These are phyloP conservation scores for Drosophila tripunctata DNA, from an alignment of 2,888 invertebrate genomes.

Conservation along the genomic window DNA sequence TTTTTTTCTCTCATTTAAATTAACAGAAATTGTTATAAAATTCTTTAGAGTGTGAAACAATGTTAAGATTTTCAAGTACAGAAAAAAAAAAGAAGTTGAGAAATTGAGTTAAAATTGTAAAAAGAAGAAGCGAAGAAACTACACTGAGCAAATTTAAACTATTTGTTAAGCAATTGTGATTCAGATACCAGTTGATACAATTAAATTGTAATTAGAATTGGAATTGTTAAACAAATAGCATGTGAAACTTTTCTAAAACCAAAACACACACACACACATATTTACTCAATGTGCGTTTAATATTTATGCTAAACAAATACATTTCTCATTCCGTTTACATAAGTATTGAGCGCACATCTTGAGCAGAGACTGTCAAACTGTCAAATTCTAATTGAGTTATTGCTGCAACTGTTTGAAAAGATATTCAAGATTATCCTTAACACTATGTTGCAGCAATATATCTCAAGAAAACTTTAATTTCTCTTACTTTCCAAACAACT, in stretches of 20 bases:
- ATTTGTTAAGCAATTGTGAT: slow-evolving; percentile 20
- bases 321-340: slow-evolving; percentile 48
- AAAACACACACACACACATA: too few relatives aligned
- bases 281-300: slow-evolving; percentile 31
- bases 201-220: neutral
- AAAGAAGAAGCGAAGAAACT: slow-evolving; percentile 2
- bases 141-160: slow-evolving; percentile 4
- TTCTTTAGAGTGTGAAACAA: slow-evolving; percentile 12
- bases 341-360: slow-evolving; percentile 31
- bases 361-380: slow-evolving; percentile 10
- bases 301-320: slow-evolving; percentile 19
- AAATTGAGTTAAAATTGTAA: slow-evolving; percentile 33
- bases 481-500: slow-evolving; percentile 28
- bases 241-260: slow-evolving; percentile 8
- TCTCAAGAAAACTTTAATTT: slow-evolving; percentile 17
- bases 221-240: slow-evolving; percentile 16
- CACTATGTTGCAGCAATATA: too few relatives aligned
- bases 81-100: slow-evolving; percentile 11
- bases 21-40: slow-evolving; percentile 57
- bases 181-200: neutral
- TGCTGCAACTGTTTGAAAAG: neutral
- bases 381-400: slow-evolving; percentile 5
- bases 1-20: slow-evolving; percentile 33
- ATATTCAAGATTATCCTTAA: too few relatives aligned
- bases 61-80: slow-evolving; percentile 15